Evolutionary conservation across 2,797 vertebrate genomes (phyloP).

Genomic region (Thripadectes ignobilis): DNA sequence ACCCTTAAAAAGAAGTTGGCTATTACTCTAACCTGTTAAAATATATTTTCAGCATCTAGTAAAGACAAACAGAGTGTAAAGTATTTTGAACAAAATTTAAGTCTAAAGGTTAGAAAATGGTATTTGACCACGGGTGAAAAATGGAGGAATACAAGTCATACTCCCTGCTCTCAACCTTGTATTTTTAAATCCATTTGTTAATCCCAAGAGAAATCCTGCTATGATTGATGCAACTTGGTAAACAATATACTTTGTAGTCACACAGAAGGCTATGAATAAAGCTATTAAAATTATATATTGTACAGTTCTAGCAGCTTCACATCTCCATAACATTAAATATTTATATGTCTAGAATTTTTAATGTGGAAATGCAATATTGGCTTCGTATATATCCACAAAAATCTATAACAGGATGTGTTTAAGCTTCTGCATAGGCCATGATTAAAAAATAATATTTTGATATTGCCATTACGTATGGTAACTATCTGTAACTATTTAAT

Average conservation of each 20-base stretch:
- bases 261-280: conserved; percentile 12
- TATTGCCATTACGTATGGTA: neutral
- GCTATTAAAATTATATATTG: neutral
- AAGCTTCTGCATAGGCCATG: neutral
- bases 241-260: conserved; percentile 17
- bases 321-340: conserved; percentile 45
- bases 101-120: neutral
- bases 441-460: neutral
- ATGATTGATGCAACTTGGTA: neutral
- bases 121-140: neutral
- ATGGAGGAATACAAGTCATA: neutral
- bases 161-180: neutral
- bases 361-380: neutral
- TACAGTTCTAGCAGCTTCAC: neutral
- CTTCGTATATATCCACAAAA: neutral
- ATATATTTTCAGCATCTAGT: neutral
- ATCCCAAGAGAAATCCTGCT: neutral
- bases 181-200: conserved; percentile 14
- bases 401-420: neutral
- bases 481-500: neutral
- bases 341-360: conserved; percentile 14
- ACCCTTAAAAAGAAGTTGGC: neutral
- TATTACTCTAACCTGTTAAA: neutral
- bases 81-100: conserved; percentile 9
- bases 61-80: neutral